These are phyloP conservation scores for Rhodophaea formosa DNA, from an alignment of 2,888 invertebrate species.

Conservation along the genomic window DNA sequence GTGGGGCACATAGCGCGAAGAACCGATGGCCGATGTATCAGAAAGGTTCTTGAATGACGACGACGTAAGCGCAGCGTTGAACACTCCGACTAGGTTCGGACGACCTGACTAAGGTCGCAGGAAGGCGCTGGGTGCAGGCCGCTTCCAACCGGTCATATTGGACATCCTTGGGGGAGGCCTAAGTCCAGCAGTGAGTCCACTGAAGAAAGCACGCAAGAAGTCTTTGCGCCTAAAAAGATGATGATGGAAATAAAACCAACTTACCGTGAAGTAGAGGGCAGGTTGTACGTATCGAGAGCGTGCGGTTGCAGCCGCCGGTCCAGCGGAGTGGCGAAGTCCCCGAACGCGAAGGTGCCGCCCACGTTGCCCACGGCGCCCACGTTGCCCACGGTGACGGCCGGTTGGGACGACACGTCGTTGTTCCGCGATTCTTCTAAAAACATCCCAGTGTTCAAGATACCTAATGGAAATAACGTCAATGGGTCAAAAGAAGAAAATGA, in stretches of 20 bases:
- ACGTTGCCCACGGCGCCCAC: background rate
- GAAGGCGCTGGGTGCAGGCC: too few species aligned
- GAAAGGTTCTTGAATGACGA: too few species aligned
- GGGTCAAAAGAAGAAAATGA: background rate
- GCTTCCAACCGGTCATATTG: too few species aligned
- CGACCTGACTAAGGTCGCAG: too few species aligned
- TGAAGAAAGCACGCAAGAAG: too few species aligned
- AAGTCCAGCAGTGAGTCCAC: too few species aligned
- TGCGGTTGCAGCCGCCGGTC: constrained; percentile 42
- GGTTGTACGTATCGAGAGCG: constrained; percentile 50
- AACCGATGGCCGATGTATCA: too few species aligned
- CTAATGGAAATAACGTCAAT: constrained; percentile 30
- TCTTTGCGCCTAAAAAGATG: too few species aligned
- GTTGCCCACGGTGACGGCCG: constrained; percentile 18
- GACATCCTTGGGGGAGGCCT: too few species aligned
- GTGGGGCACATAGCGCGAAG: too few species aligned
- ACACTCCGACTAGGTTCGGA: too few species aligned
- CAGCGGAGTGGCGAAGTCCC: constrained; percentile 45
- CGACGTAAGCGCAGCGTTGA: too few species aligned
- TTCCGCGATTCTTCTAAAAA: constrained; percentile 63
- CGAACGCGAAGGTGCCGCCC: constrained; percentile 40
- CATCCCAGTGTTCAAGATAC: constrained; percentile 56
- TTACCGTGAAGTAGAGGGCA: constrained; percentile 71
- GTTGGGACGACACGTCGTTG: constrained; percentile 55
- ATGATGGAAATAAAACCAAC: background rate